Conservation (phyloP, 2,797 vertebrate genomes). For the Clarias laeviceps region DNA sequence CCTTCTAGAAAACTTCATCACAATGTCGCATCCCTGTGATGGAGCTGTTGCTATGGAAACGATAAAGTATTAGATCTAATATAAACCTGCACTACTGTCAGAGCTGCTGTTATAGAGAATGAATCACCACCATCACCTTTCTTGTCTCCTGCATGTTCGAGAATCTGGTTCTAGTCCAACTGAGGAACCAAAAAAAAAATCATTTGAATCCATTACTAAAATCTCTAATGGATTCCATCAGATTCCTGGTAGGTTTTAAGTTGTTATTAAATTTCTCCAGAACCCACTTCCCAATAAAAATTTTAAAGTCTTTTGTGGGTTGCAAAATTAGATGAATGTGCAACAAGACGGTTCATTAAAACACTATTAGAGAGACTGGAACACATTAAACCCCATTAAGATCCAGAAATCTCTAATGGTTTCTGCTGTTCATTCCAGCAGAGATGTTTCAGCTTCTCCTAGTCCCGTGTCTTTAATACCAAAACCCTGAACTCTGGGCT, state of each 20-base stretch:
- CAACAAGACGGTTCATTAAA: background rate
- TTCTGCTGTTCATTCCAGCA: background rate
- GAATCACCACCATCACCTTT: background rate
- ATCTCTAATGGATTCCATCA: background rate
- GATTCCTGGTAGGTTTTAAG: too few relatives aligned
- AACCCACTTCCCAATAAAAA: background rate
- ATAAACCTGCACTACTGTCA: background rate
- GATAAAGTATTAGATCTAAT: background rate
- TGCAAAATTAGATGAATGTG: slow-evolving; percentile 3
- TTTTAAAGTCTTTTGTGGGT: background rate
- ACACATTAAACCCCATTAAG: background rate
- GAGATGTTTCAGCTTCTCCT: background rate
- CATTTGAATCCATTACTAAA: background rate
- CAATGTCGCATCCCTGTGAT: background rate
- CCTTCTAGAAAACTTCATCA: background rate
- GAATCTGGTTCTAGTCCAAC: background rate
- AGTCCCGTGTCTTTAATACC: background rate
- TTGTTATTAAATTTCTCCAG: background rate
- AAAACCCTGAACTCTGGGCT: background rate
- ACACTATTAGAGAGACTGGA: background rate
- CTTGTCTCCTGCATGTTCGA: background rate
- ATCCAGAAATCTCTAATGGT: background rate
- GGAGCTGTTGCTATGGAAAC: background rate
- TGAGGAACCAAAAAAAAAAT: background rate
- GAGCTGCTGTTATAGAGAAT: background rate